A percentile compares a stretch with the other conserved stretches of the same genome.
phyloP scores from a whole-genome alignment of 2,113 vertebrate species.

The Chascanopsetta lugubris region DNA sequence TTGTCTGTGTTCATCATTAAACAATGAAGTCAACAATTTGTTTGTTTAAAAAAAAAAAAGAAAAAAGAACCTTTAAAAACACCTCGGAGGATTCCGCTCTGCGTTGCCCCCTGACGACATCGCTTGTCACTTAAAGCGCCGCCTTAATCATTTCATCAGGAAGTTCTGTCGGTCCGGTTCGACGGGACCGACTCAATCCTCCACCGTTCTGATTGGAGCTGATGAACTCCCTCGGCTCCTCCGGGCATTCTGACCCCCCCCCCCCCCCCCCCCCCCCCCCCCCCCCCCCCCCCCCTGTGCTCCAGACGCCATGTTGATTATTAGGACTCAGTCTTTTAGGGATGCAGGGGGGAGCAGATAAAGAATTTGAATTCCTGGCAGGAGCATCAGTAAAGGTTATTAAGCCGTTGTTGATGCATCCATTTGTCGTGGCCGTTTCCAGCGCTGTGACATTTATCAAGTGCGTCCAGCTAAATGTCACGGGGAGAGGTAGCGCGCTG shows the following conservation, averaged over 20 bases:
- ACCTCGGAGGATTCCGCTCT: constrained; percentile 35
- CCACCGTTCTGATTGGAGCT: constrained; percentile 49
- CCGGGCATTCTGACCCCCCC: neutral
- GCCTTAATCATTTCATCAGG: constrained; percentile 33
- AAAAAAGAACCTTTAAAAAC: constrained; percentile 30
- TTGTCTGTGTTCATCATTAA: constrained; percentile 52
- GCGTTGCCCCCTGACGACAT: constrained; percentile 7
- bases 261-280: constrained; percentile 1
- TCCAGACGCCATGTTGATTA: constrained; percentile 60
- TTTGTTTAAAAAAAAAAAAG: neutral
- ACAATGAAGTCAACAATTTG: constrained; percentile 35
- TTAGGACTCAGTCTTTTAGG: constrained; percentile 67
- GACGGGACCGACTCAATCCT: constrained; percentile 50
- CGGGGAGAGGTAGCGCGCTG: constrained; percentile 74
- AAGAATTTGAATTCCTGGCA: constrained; percentile 81
- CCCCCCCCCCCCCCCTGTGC: neutral
- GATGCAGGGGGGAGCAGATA: constrained; percentile 65
- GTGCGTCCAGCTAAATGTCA: constrained; percentile 75
- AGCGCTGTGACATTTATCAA: constrained; percentile 82
- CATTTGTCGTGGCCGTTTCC: constrained; percentile 78
- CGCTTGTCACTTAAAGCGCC: constrained; percentile 48
- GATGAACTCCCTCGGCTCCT: constrained; percentile 64
- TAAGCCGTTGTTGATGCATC: constrained; percentile 81
- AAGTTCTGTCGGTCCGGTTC: constrained; percentile 41
- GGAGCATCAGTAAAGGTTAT: constrained; percentile 84